Percentiles rank a stretch among this genome's conserved stretches.
Conservation (phyloP, 2,797 vertebrate genomes). For the Lutjanus argentimaculatus region DNA sequence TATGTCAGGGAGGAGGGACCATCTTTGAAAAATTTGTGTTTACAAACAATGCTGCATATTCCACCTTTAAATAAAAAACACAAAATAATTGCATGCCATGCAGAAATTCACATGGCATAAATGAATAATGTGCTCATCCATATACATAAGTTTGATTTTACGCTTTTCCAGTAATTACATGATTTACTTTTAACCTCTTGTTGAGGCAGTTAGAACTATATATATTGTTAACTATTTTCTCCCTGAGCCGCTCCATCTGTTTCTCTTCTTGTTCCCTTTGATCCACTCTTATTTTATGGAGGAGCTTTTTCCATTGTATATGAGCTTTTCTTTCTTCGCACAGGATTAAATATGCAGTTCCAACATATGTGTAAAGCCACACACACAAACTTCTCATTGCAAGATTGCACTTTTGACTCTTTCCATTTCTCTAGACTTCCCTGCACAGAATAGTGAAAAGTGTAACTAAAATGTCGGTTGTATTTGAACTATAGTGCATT, state of each 20-base stretch:
- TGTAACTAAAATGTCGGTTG: not conserved
- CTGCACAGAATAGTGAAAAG: conserved; percentile 3
- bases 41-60: too few species aligned
- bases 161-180: not conserved
- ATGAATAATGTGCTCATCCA: not conserved
- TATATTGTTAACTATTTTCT: not conserved
- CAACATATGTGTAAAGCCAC: conserved; percentile 5
- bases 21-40: too few species aligned
- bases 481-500: conserved; percentile 7
- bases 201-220: not conserved
- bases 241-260: conserved; percentile 13
- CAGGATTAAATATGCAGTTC: conserved; percentile 22
- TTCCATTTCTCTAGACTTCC: not conserved
- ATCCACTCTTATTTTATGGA: conserved; percentile 33
- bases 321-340: conserved; percentile 16
- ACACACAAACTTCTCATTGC: conserved; percentile 2
- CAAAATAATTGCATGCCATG: not conserved
- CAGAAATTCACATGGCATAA: not conserved
- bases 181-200: not conserved
- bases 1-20: too few species aligned
- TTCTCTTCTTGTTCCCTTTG: conserved; percentile 27
- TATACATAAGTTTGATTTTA: not conserved
- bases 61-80: too few species aligned
- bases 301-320: not conserved
- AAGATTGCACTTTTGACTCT: conserved; percentile 14